Base-by-base conservation (phyloP, 2,797 vertebrate genomes). In the Manis pentadactyla region DNA sequence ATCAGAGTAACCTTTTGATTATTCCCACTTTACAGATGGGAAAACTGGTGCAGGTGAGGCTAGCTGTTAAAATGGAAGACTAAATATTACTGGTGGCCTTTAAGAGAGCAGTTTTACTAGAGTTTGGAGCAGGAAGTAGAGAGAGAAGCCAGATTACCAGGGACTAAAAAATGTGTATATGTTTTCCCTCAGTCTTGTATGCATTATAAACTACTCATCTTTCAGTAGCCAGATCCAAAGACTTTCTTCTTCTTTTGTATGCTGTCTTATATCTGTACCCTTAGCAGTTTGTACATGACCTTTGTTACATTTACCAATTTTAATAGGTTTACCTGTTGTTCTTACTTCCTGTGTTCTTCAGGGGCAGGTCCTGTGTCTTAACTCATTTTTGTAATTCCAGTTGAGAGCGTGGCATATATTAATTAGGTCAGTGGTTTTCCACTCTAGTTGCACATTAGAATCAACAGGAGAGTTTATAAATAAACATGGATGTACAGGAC, bases 391-490 rank as follows among this genome's bases (percentile, higher is more conserved):
- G 18, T 90, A 87, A 64, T 51, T 87, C 23, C 12, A 42, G 13
- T 77, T 63, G 25, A 57, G 7, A 66, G n/a, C 21, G 13, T 90
- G 51, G 31, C 19, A 57, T 64, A 69, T 81, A 37, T 37, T 37
- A 37, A 21, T 39, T 90, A 66, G 11, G 63, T 82, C 2, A 75
- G 23, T 95, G 55, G 7, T 69, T 93, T 89, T 81, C 81, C 86
- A 75, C 66, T 96, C 69, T 74, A 39, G 42, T 27, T 96, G 64
- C 63, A 53, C 23, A 14, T 64, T 79, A 79, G 14, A 95, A 59
- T 93, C 63, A 59, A 19, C 49, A 53, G 87, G 63, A 95, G 71
- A 79, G 49, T 78, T 83, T 84, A 68, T 93, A 59, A n/a, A n/a
- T n/a, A n/a, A 42, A 87, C 34, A 14, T 71, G 68, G 17, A 73